These are phyloP conservation scores for Cryptoleucopteryx plumbea DNA, from an alignment of 2,113 vertebrate genomes.

Conservation along the genomic window DNA sequence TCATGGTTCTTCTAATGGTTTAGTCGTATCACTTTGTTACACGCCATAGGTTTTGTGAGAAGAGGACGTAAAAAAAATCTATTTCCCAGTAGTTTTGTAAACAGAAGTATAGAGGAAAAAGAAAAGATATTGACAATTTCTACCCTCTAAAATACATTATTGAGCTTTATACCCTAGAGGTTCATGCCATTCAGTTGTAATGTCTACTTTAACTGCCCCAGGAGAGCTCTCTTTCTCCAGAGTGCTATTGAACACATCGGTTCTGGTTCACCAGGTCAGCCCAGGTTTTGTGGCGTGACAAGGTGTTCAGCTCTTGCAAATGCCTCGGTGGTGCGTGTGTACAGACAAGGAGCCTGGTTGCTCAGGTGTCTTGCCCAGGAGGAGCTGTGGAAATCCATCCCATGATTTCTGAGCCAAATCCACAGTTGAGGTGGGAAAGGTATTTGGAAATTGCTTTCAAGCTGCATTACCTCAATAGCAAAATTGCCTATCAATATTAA, in stretches of 20 bases:
- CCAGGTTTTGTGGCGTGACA: neutral
- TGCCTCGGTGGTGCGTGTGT: accelerated
- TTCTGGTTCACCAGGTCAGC: neutral
- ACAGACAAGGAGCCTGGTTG: neutral
- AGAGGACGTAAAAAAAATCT: neutral
- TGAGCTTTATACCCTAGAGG: neutral
- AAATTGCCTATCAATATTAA: neutral
- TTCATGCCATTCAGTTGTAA: accelerated
- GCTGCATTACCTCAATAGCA: neutral
- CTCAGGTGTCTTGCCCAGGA: neutral
- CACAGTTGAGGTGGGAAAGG: neutral
- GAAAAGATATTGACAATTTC: neutral
- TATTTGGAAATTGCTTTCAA: neutral
- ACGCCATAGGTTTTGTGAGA: neutral
- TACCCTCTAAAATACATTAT: neutral
- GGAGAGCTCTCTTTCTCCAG: neutral
- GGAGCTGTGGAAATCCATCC: neutral
- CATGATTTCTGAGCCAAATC: neutral
- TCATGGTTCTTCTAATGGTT: neutral
- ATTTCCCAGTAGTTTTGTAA: neutral
- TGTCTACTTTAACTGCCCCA: neutral
- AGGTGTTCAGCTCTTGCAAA: neutral
- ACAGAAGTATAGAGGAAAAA: neutral
- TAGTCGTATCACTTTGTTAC: neutral
- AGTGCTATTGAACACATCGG: neutral